These are phyloP conservation scores for Reticulitermes speratus DNA, from an alignment of 1,140 invertebrate species.

Conservation along the genomic window DNA sequence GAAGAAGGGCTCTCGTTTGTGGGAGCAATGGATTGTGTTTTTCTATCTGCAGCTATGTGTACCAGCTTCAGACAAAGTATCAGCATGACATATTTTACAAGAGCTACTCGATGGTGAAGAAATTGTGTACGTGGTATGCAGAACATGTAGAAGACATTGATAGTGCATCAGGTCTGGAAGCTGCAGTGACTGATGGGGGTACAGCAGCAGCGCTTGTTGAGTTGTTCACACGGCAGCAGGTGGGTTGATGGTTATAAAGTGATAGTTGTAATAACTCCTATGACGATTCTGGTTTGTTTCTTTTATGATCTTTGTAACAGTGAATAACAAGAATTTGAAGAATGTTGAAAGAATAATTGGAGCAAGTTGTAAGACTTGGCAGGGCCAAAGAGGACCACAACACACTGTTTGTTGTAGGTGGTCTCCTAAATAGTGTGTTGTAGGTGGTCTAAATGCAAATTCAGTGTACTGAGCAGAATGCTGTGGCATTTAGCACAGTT, in stretches of 20 bases:
- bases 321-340: no score
- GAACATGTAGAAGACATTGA: neutral
- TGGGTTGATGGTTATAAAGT: conserved; percentile 3
- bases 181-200: conserved; percentile 40
- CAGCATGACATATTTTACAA: conserved; percentile 51
- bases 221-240: conserved; percentile 37
- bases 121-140: conserved; percentile 21
- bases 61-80: conserved; percentile 55
- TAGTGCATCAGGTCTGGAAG: conserved; percentile 20
- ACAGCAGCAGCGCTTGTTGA: conserved; percentile 43
- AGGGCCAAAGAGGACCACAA: no score
- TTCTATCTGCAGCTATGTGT: conserved; percentile 42
- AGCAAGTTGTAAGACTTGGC: no score
- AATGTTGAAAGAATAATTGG: no score
- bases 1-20: no score
- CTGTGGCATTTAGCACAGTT: no score
- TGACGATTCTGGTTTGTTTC: neutral
- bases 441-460: no score
- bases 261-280: neutral
- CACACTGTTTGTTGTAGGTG: no score
- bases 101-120: conserved; percentile 43
- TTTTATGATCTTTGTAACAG: no score
- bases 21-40: no score
- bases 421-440: no score
- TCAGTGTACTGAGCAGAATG: no score